These are phyloP conservation scores for Tetranychus truncatus DNA, from an alignment of 2,888 invertebrate genomes.

Conservation along the genomic window DNA sequence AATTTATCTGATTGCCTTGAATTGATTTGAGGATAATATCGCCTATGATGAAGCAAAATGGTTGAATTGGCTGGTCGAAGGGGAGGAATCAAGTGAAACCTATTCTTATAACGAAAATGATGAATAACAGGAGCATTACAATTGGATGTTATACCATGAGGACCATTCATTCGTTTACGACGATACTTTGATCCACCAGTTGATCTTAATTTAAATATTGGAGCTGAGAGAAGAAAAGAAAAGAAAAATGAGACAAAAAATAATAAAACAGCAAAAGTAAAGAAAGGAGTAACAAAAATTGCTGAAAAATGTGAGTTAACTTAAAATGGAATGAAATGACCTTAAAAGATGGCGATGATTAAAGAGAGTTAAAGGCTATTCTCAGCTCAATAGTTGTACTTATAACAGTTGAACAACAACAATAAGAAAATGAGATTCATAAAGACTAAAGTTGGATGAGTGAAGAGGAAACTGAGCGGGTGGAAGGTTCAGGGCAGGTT, in stretches of 20 bases:
- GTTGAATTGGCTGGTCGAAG: conserved; percentile 3
- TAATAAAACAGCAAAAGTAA: background rate
- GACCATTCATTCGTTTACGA: background rate
- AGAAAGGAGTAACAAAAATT: too few species aligned
- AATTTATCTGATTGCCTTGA: background rate
- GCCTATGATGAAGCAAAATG: conserved; percentile 5
- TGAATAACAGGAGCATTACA: conserved; percentile 2
- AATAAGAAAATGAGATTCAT: background rate
- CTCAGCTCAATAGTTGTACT: too few species aligned
- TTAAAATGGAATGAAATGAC: too few species aligned
- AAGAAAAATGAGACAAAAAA: background rate
- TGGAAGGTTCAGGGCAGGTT: background rate
- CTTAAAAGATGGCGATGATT: too few species aligned
- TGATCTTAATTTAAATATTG: background rate
- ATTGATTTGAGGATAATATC: background rate
- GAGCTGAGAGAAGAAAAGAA: background rate
- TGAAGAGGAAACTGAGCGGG: background rate
- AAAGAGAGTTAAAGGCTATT: too few species aligned
- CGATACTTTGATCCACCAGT: background rate
- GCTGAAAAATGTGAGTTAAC: too few species aligned
- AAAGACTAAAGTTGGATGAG: background rate
- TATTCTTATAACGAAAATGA: conserved; percentile 9
- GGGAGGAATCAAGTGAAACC: conserved; percentile 9
- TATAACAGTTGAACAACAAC: background rate
- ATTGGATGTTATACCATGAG: background rate